phyloP scores from a whole-genome alignment of 2,113 vertebrate genomes.

The Pangasianodon gigas region DNA sequence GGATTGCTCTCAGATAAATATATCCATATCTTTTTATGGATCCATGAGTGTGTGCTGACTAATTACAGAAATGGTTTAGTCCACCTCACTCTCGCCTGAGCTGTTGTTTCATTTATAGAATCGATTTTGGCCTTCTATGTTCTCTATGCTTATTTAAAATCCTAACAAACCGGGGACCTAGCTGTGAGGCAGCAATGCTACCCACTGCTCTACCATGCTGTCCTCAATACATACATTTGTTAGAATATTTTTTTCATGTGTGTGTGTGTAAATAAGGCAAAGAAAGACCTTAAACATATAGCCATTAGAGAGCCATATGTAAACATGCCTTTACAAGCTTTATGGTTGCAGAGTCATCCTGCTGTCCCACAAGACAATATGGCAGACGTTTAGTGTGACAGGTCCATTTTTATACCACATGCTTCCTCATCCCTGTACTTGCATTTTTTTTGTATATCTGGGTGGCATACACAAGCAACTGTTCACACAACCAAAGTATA shows the following conservation, averaged over 20 bases:
- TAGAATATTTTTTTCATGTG: not conserved
- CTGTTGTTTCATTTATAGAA: constrained; percentile 29
- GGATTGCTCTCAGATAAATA: not conserved
- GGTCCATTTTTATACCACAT: not conserved
- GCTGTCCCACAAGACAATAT: constrained; percentile 68
- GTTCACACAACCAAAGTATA: not conserved
- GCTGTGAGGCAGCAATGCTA: not conserved
- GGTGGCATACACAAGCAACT: not conserved
- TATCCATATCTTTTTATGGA: constrained; percentile 19
- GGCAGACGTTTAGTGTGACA: constrained; percentile 53
- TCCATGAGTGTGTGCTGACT: constrained; percentile 11
- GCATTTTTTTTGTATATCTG: not conserved
- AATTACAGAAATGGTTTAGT: constrained; percentile 4
- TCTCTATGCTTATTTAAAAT: constrained; percentile 14
- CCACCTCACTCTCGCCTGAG: not conserved
- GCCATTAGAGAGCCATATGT: not conserved
- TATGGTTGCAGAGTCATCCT: constrained; percentile 39
- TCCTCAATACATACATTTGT: not conserved
- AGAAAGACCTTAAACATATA: not conserved
- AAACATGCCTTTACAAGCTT: not conserved
- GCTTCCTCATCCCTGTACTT: not conserved
- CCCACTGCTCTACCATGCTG: not conserved
- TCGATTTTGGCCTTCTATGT: constrained; percentile 2
- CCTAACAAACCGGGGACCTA: not conserved
- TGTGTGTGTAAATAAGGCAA: not conserved